Evolutionary conservation across 1,140 invertebrate species (phyloP), one percentile per base, ranked within the genome.

Genomic region (Drosophila orosa): DNA sequence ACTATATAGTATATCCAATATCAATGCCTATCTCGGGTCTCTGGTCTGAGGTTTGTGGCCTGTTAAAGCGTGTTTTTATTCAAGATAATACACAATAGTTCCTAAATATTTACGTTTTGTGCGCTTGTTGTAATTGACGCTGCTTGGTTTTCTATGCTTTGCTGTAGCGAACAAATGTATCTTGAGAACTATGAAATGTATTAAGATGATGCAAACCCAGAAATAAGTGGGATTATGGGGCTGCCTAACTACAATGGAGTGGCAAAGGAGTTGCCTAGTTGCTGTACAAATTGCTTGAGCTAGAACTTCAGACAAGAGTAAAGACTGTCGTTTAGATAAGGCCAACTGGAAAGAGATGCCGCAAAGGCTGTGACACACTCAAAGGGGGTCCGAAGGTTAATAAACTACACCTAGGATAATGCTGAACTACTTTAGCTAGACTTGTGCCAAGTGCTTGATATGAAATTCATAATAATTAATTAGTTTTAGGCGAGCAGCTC

Each of bases 321-420:
- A 42, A 33, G 35, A 68, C 65, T 50, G 52, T 52, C 50, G 31
- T 52, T 66, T 3, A 47, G 67, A 48, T 71, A 71, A 71, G 67
- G 67, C 67, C 42, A 58, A 71, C 42, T 57, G 67, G 40, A 71
- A 69, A 71, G 3, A 45, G 48, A 68, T 33, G 24, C 61, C 56
- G 45, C 29, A 12, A 69, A 69, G 33, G 37, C 48, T 25, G 48
- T 48, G 9, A 19, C 44, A 33, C 13, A 15, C 40, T 19, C 0
- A 52, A 40, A 29, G n/a, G 25, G 19, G 50, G 25, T 8, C 45
- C 3, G 40, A 24, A 52, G 29, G 24, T 13, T 42, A 27, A 60
- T 19, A 39, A 24, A 55, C 19, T 54, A 35, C 22, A 29, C 39
- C 39, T 71, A 66, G 44, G 10, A 47, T 61, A 66, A 62, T 62